These are phyloP conservation scores for Tapirus terrestris DNA, from an alignment of 2,113 vertebrate genomes.

Conservation along the genomic window DNA sequence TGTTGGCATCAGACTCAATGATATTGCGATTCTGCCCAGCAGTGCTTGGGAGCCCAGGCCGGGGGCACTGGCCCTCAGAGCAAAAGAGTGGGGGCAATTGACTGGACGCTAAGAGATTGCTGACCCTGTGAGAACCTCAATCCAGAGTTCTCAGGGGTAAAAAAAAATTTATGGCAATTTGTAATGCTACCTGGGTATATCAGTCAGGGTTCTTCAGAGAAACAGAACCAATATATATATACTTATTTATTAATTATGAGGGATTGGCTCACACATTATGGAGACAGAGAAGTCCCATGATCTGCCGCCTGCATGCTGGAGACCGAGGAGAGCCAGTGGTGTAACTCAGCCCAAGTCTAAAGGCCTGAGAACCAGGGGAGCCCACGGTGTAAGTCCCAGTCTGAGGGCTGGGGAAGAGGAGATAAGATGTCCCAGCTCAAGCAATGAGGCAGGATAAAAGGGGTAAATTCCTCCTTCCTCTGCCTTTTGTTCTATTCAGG, in stretches of 20 bases:
- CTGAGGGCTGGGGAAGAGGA: neutral
- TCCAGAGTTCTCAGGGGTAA: neutral
- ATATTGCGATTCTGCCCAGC: neutral
- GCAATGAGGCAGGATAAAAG: neutral
- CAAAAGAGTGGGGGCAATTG: neutral
- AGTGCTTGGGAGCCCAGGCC: neutral
- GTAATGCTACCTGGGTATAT: neutral
- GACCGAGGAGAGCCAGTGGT: neutral
- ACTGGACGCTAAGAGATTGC: neutral
- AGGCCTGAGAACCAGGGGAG: neutral
- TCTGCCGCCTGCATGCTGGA: neutral
- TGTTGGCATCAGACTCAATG: neutral
- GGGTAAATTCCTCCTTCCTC: neutral
- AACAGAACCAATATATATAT: neutral
- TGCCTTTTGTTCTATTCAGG: neutral
- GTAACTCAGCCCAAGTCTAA: neutral
- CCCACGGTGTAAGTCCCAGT: neutral
- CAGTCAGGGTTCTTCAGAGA: neutral
- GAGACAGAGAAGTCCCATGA: neutral
- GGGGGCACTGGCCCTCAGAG: neutral
- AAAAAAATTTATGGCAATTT: neutral
- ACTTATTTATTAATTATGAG: neutral
- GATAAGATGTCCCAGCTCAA: neutral
- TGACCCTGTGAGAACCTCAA: neutral
- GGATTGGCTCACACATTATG: neutral